These are phyloP conservation scores for Arctocebus calabarensis DNA, from an alignment of 2,797 vertebrate species.

Conservation along the genomic window DNA sequence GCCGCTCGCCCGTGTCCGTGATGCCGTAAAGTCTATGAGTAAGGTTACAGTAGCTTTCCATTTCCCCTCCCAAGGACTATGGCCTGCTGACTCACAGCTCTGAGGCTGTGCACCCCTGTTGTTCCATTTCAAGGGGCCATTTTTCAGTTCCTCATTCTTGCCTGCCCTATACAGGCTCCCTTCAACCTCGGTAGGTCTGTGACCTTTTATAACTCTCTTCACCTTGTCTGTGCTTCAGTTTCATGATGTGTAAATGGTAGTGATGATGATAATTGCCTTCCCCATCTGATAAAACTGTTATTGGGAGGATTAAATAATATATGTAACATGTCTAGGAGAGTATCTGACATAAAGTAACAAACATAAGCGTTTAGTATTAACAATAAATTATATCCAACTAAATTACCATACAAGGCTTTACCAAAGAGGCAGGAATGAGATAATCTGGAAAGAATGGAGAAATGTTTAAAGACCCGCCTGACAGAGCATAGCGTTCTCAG, in stretches of 20 bases:
- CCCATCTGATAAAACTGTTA: neutral
- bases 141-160: too few relatives aligned
- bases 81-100: too few relatives aligned
- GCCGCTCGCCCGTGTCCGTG: too few relatives aligned
- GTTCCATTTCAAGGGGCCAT: too few relatives aligned
- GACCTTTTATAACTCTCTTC: neutral
- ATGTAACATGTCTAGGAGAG: neutral
- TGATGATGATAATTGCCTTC: accelerated
- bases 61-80: too few relatives aligned
- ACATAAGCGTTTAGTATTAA: neutral
- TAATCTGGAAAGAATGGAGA: neutral
- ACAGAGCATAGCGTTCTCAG: accelerated
- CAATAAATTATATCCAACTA: neutral
- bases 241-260: neutral
- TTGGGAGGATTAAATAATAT: neutral
- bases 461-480: neutral
- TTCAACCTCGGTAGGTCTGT: neutral
- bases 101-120: too few relatives aligned
- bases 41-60: too few relatives aligned
- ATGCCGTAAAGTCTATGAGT: too few relatives aligned
- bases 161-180: too few relatives aligned
- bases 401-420: neutral
- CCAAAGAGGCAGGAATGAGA: neutral
- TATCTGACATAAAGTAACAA: neutral
- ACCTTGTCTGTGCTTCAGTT: neutral